These are phyloP conservation scores for Scomberomorus guttatus DNA, from an alignment of 2,797 vertebrate species.

Conservation along the genomic window DNA sequence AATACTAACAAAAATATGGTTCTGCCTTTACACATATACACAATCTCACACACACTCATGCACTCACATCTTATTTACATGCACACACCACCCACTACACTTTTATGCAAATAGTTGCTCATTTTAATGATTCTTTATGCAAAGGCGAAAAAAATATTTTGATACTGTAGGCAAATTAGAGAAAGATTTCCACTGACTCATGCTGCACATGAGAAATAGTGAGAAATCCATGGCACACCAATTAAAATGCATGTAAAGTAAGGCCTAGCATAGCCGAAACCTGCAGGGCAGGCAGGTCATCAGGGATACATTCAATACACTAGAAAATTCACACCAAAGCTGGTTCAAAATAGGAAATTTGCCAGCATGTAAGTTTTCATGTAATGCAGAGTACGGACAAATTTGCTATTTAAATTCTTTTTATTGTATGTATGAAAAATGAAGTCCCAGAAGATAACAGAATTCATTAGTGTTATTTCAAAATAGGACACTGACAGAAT, in stretches of 20 bases:
- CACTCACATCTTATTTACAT: slow-evolving; percentile 39
- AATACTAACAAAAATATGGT: slow-evolving; percentile 67
- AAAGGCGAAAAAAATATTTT: slow-evolving; percentile 42
- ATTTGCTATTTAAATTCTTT: slow-evolving; percentile 19
- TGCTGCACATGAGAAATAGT: slow-evolving; percentile 43
- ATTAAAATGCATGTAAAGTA: slow-evolving; percentile 57
- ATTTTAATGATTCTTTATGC: slow-evolving; percentile 58
- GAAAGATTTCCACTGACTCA: slow-evolving; percentile 36
- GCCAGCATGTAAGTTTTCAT: slow-evolving; percentile 15
- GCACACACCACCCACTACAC: slow-evolving; percentile 31
- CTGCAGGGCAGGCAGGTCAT: slow-evolving; percentile 26
- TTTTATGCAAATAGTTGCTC: slow-evolving; percentile 58
- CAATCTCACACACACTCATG: slow-evolving; percentile 24
- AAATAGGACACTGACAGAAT: slow-evolving; percentile 6
- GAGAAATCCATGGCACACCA: slow-evolving; percentile 32
- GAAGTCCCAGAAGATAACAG: not conserved
- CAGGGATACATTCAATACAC: slow-evolving; percentile 1
- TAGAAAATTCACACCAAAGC: slow-evolving; percentile 10
- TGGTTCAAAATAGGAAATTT: slow-evolving; percentile 23
- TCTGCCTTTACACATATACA: slow-evolving; percentile 11
- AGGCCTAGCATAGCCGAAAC: slow-evolving; percentile 7
- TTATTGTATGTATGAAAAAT: not conserved
- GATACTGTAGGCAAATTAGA: slow-evolving; percentile 60
- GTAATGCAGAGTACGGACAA: not conserved
- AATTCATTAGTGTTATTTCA: slow-evolving; percentile 2